These are phyloP conservation scores for Tapirus terrestris DNA, from an alignment of 2,113 vertebrate genomes.

Conservation along the genomic window DNA sequence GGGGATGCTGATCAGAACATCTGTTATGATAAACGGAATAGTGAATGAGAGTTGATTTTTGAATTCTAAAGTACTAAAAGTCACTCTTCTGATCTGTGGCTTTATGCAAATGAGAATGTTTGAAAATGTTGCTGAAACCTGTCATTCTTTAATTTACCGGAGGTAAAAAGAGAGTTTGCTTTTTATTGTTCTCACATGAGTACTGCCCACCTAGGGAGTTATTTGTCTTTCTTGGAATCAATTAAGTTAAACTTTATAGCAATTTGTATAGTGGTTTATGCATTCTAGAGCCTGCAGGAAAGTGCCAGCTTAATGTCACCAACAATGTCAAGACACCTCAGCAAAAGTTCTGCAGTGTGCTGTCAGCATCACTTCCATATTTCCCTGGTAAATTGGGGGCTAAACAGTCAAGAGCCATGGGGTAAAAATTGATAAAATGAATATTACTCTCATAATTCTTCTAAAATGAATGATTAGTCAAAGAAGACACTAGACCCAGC, in stretches of 20 bases:
- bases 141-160: conserved; percentile 50
- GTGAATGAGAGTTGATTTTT: conserved; percentile 77
- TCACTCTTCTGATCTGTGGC: conserved; percentile 70
- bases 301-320: neutral
- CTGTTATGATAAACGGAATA: conserved; percentile 74
- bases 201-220: neutral
- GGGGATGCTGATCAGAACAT: conserved; percentile 78
- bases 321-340: neutral
- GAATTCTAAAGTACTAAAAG: conserved; percentile 72
- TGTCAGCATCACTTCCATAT: neutral
- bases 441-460: neutral
- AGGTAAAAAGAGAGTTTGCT: conserved; percentile 5
- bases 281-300: neutral
- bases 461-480: neutral
- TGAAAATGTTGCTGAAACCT: conserved; percentile 69
- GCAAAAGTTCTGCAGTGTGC: neutral
- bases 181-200: conserved; percentile 35
- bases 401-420: neutral
- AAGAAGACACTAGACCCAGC: neutral
- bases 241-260: conserved; percentile 37
- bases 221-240: conserved; percentile 54
- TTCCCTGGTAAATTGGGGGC: neutral
- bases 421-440: neutral
- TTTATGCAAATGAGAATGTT: conserved; percentile 70
- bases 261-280: neutral